These are phyloP conservation scores for Zhengitettix transpicula DNA, from an alignment of 2,888 invertebrate genomes.

Conservation along the genomic window DNA sequence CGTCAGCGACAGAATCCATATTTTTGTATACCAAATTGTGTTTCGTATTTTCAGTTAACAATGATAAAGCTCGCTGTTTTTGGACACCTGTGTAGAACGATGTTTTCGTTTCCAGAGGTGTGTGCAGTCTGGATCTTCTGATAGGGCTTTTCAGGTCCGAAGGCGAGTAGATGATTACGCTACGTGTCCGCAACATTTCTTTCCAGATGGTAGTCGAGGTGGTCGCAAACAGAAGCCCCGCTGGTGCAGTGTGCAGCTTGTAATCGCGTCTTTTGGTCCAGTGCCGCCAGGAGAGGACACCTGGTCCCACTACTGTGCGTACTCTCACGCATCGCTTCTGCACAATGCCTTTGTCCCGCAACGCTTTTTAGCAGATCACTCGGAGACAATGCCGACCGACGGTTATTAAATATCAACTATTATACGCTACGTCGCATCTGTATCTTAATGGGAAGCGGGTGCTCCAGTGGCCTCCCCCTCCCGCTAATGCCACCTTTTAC, in stretches of 20 bases:
- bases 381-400: background rate
- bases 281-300: background rate
- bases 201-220: too few relatives aligned
- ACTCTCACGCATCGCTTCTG: background rate
- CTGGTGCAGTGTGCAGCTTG: background rate
- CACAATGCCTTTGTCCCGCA: background rate
- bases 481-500: background rate
- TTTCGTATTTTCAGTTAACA: too few relatives aligned
- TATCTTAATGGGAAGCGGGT: background rate
- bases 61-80: too few relatives aligned
- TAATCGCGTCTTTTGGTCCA: background rate
- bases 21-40: too few relatives aligned
- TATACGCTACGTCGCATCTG: background rate
- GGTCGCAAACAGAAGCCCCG: too few relatives aligned
- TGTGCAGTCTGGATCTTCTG: too few relatives aligned
- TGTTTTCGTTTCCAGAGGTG: too few relatives aligned
- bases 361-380: background rate
- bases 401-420: background rate
- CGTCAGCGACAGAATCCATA: too few relatives aligned
- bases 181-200: too few relatives aligned
- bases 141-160: too few relatives aligned
- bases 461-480: background rate
- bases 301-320: background rate
- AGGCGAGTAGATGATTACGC: too few relatives aligned
- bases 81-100: too few relatives aligned